phyloP scores from a whole-genome alignment of 2,888 invertebrate species.

The Troides helena region DNA sequence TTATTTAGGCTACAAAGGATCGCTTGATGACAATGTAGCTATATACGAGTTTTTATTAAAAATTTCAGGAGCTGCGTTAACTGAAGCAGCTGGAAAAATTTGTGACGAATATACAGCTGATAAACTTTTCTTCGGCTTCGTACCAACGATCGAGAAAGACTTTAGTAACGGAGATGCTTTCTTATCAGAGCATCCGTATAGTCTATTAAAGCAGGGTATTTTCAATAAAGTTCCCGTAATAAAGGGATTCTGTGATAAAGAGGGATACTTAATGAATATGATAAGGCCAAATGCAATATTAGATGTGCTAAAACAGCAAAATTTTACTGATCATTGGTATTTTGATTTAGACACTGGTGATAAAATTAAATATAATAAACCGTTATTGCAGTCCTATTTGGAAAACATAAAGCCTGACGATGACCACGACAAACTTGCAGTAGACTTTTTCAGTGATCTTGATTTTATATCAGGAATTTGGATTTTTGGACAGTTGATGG shows the following conservation, averaged over 20 bases:
- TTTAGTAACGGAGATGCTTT: slow-evolving; percentile 47
- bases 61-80: slow-evolving; percentile 35
- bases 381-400: slow-evolving; percentile 5
- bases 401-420: slow-evolving; percentile 30
- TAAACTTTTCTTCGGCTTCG: slow-evolving; percentile 48
- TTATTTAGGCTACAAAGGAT: slow-evolving; percentile 44
- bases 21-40: slow-evolving; percentile 37
- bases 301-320: slow-evolving; percentile 39
- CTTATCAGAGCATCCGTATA: slow-evolving; percentile 56
- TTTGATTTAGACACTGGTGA: slow-evolving; percentile 36
- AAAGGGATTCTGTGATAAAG: slow-evolving; percentile 70
- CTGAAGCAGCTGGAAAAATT: slow-evolving; percentile 35
- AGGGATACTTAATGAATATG: slow-evolving; percentile 58
- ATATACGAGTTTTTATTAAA: slow-evolving; percentile 42
- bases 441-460: slow-evolving; percentile 49
- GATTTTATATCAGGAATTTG: slow-evolving; percentile 46
- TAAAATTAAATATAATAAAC: slow-evolving; percentile 31
- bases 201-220: slow-evolving; percentile 53
- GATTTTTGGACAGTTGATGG: slow-evolving; percentile 37
- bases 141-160: slow-evolving; percentile 55
- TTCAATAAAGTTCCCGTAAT: slow-evolving; percentile 64
- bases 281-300: slow-evolving; percentile 40
- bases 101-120: slow-evolving; percentile 35
- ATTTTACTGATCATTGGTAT: slow-evolving; percentile 40
- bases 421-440: slow-evolving; percentile 38